Evolutionary conservation across 2,888 invertebrate species (phyloP), one percentile per base, ranked within the genome.

Genomic region (Neria commutata): DNA sequence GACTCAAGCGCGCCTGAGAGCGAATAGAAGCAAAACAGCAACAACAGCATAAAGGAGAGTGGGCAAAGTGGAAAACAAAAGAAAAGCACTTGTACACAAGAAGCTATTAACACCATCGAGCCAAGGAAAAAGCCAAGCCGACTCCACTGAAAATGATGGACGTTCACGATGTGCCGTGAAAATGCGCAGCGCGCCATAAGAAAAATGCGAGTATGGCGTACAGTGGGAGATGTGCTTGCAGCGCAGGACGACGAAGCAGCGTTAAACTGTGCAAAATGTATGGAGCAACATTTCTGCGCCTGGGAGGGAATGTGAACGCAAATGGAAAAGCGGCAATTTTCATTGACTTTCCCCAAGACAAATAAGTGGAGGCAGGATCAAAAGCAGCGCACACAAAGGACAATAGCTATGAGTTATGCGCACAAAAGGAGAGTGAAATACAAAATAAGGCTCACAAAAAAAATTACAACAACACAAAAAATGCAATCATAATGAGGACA

Each of bases 321-420:
- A 52, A 19, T 56, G 50, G 11, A 58, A 65, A 56, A 60, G 53
- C 75, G 76, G 76, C 78, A 77, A 77, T 75, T 77, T 75, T 67
- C 69, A 69, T 75, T 61, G 66, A 74, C 74, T 69, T 77, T 77
- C 75, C 78, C 72, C 68, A 70, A 75, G 78, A 77, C 75, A 75
- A 77, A 75, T 77, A 77, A 75, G 76, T 77, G 73, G n/a, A n/a
- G 69, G 69, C 65, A 65, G 77, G 74, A 77, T 76, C 73, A 76
- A 75, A 76, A 74, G 67, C 69, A 71, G 73, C 74, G 71, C 68
- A 69, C 68, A 63, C 72, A 65, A 66, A 62, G 63, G 67, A 75
- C 76, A 67, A 68, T 70, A 68, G 64, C 64, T 65, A 67, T 67
- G 68, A 66, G 68, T 67, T 71, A 70, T 68, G 68, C 61, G 56